Evolutionary conservation across 2,888 invertebrate species (phyloP).

Genomic region (Drosophila peninsularis): DNA sequence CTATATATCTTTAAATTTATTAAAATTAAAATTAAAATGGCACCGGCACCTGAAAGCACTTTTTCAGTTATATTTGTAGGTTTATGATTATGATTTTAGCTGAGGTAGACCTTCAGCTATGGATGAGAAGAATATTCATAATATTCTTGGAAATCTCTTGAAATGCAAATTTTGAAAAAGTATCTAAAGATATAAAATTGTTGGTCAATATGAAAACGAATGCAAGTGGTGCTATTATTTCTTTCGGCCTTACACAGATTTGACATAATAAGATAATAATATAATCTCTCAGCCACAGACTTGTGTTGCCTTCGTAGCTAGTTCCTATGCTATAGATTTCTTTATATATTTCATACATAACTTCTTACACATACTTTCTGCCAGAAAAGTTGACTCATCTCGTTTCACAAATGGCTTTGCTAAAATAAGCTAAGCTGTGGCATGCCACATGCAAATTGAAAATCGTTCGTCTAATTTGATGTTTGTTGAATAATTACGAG

Average conservation of each 20-base stretch:
- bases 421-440: not conserved
- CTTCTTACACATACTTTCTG: too few relatives aligned
- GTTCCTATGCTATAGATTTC: not conserved
- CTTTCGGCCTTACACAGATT: not conserved
- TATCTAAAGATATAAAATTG: too few relatives aligned
- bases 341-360: not conserved
- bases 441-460: not conserved
- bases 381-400: not conserved
- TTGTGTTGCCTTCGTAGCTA: not conserved
- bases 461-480: not conserved
- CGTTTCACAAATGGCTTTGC: too few relatives aligned
- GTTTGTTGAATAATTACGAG: slow-evolving; percentile 6
- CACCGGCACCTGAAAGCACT: not conserved
- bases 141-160: too few relatives aligned
- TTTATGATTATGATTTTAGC: too few relatives aligned
- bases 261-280: too few relatives aligned
- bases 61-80: too few relatives aligned
- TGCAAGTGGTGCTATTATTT: not conserved
- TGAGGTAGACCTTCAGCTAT: too few relatives aligned
- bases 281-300: not conserved
- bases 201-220: too few relatives aligned
- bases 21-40: not conserved
- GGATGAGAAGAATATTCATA: too few relatives aligned
- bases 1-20: too few relatives aligned
- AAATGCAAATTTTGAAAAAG: too few relatives aligned